Conservation (phyloP, 2,113 vertebrate species). For the Corydoras maculifer region DNA sequence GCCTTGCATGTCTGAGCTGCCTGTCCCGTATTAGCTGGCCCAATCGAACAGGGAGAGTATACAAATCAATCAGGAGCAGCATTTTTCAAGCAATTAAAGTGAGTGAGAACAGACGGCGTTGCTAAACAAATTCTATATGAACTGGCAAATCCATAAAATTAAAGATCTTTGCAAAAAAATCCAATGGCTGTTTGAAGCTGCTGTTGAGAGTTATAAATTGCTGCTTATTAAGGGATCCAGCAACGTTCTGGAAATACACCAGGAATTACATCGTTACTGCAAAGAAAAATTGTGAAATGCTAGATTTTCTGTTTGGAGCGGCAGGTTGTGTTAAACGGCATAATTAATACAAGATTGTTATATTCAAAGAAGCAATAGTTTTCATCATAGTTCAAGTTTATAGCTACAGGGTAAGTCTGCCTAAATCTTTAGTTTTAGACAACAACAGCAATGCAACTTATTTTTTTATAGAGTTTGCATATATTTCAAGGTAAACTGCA, state of each 20-base stretch:
- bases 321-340: too few relatives aligned
- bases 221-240: neutral
- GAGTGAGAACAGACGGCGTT: conserved; percentile 27
- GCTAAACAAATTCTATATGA: conserved; percentile 36
- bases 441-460: too few relatives aligned
- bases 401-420: too few relatives aligned
- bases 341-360: too few relatives aligned
- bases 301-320: too few relatives aligned
- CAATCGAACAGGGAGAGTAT: conserved; percentile 61
- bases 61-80: conserved; percentile 63
- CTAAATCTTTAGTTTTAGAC: too few relatives aligned
- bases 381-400: neutral
- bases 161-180: conserved; percentile 19
- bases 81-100: conserved; percentile 30
- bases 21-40: conserved; percentile 54
- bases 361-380: too few relatives aligned
- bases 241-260: conserved; percentile 17
- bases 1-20: conserved; percentile 51
- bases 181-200: conserved; percentile 15
- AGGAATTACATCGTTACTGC: conserved; percentile 2
- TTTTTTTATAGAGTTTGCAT: too few relatives aligned
- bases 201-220: conserved; percentile 22
- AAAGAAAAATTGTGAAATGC: too few relatives aligned
- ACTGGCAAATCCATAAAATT: conserved; percentile 35
- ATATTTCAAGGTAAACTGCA: too few relatives aligned